Percentiles rank a stretch among this genome's conserved stretches.
Evolutionary conservation across 1,140 invertebrate species (phyloP).

Genomic region (Drosophila nannoptera): DNA sequence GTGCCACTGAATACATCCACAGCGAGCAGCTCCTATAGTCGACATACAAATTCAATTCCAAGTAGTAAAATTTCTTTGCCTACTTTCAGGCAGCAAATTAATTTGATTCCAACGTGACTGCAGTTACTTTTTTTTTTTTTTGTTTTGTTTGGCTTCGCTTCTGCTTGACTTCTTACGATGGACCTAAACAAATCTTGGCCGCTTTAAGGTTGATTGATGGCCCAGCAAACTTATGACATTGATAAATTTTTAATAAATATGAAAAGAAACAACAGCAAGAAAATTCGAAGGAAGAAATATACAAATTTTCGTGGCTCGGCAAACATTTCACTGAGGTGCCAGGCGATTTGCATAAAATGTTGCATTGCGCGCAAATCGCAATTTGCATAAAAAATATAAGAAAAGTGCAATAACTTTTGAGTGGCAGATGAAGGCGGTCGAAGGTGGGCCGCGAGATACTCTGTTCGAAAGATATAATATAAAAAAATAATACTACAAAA

Average conservation of each 20-base stretch:
- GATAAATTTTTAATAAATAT: conserved; percentile 76
- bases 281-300: background rate
- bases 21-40: no score
- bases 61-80: no score
- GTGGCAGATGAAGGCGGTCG: no score
- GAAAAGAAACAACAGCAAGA: conserved; percentile 19
- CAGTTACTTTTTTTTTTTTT: background rate
- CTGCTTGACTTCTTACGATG: no score
- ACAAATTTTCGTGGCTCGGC: conserved; percentile 8
- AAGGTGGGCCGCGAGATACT: no score
- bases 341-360: conserved; percentile 52
- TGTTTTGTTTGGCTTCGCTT: no score
- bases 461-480: background rate
- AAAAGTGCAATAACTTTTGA: conserved; percentile 13
- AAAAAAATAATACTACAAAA: no score
- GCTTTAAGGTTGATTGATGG: conserved; percentile 66
- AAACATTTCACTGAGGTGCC: conserved; percentile 37
- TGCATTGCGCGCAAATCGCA: conserved; percentile 38
- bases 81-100: no score
- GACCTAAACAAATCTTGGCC: conserved; percentile 41
- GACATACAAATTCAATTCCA: no score
- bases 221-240: conserved; percentile 65
- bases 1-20: no score
- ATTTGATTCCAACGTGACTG: no score
- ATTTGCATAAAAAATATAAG: conserved; percentile 38